phyloP scores from a whole-genome alignment of 2,888 invertebrate genomes.

The Parapristionchus giblindavisi region DNA sequence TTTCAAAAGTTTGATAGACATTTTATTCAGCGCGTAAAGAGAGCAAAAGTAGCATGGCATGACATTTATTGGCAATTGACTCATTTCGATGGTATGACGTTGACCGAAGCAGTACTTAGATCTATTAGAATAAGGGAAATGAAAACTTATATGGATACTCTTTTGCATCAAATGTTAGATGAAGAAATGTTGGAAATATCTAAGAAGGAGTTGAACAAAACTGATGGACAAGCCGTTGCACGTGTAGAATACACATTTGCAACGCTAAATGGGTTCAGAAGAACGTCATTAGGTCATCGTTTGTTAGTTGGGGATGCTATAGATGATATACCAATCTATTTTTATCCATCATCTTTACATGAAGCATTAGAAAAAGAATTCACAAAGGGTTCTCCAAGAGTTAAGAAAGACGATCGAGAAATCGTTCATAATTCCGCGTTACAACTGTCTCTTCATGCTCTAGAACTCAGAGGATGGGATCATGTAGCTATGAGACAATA shows the following conservation, averaged over 20 bases:
- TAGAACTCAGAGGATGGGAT: neutral
- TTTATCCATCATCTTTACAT: neutral
- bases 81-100: neutral
- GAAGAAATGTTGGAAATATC: neutral
- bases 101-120: neutral
- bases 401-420: neutral
- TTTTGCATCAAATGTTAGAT: neutral
- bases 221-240: neutral
- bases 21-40: neutral
- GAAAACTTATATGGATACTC: neutral
- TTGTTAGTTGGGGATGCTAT: no score
- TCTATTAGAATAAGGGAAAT: neutral
- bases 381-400: neutral
- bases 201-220: neutral
- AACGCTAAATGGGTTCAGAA: neutral
- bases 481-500: no score
- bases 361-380: neutral
- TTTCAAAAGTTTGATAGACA: neutral
- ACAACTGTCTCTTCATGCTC: neutral
- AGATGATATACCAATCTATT: no score
- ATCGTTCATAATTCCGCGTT: neutral
- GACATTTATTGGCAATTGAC: neutral
- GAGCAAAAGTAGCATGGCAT: neutral
- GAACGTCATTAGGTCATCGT: no score
- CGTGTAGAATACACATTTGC: neutral